These are phyloP conservation scores for Coendou prehensilis DNA, from an alignment of 2,797 vertebrate species.

Conservation along the genomic window DNA sequence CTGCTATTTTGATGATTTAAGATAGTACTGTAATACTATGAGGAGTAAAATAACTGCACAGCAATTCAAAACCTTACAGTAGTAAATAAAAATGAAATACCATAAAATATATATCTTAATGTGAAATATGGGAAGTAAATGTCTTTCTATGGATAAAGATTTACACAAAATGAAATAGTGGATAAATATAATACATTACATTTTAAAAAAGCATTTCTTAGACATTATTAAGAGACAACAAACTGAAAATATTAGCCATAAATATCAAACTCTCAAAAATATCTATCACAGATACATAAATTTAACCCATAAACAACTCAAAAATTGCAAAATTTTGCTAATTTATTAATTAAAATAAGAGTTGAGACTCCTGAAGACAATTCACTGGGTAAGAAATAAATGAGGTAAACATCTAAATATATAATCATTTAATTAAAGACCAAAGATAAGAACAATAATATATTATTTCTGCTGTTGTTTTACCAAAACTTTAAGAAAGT, in stretches of 20 bases:
- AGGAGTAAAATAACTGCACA: not conserved
- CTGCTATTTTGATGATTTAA: not conserved
- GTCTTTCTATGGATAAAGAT: not conserved
- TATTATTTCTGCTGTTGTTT: not conserved
- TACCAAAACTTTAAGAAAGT: not conserved
- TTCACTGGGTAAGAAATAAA: not conserved
- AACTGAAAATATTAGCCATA: not conserved
- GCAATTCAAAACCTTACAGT: not conserved
- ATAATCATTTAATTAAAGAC: not conserved
- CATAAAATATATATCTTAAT: not conserved
- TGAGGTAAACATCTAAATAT: not conserved
- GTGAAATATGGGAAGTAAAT: not conserved
- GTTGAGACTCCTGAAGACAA: not conserved
- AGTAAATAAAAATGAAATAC: not conserved
- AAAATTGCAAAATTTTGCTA: not conserved
- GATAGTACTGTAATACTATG: not conserved
- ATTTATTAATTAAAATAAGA: not conserved
- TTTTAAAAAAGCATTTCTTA: slow-evolving; percentile 13
- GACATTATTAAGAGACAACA: not conserved
- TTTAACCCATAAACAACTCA: not conserved
- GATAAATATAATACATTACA: not conserved
- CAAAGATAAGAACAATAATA: not conserved
- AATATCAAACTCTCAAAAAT: not conserved
- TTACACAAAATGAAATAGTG: not conserved
- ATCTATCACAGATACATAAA: not conserved